Evolutionary conservation across 2,113 vertebrate genomes (phyloP), one percentile per base, ranked within the genome.

Genomic region (Cariama cristata): DNA sequence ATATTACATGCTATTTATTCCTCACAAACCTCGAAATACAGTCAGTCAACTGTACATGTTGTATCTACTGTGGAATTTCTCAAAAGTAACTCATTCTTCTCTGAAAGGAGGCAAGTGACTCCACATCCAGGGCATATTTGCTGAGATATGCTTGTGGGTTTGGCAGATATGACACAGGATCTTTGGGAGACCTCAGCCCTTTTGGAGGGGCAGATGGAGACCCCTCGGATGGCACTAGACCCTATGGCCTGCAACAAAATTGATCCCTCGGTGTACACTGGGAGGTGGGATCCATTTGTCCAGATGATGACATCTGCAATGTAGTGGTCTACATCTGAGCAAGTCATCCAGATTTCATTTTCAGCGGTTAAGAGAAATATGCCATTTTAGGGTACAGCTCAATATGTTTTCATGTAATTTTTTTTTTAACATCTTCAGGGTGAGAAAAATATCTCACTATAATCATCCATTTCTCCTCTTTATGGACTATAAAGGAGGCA

Each of bases 361-460:
- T 20, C 42, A 85, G 38, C 12, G n/a, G 11, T 53, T 26, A 13
- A 40, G 6, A 44, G 13, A 52, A 66, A 74, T 24, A 12, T 0
- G 2, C 13, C 33, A 9, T 44, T 27, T 27, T 27, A 56, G 53
- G 40, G 21, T 55, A 68, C 21, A 33, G 27, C 6, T 64, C 49
- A 42, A 32, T 21, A 8, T 18, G 7, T 2, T 72, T 58, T 23
- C 19, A 24, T 21, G 24, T 21, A 12, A 0, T 1, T 7, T 58
- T 63, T 22, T 56, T 69, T 35, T 4, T 1, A 68, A 12, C 9
- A 11, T 38, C 21, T 81, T 44, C 4, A 52, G 15, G 32, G 6
- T 50, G 44, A 63, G 64, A 59, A 53, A 50, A 62, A 7, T 4
- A 2, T 40, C 49, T 74, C 32, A 3, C 11, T 44, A 2, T 32